Base-by-base conservation (phyloP, 2,888 invertebrate genomes). In the Dynastes hyllus region DNA sequence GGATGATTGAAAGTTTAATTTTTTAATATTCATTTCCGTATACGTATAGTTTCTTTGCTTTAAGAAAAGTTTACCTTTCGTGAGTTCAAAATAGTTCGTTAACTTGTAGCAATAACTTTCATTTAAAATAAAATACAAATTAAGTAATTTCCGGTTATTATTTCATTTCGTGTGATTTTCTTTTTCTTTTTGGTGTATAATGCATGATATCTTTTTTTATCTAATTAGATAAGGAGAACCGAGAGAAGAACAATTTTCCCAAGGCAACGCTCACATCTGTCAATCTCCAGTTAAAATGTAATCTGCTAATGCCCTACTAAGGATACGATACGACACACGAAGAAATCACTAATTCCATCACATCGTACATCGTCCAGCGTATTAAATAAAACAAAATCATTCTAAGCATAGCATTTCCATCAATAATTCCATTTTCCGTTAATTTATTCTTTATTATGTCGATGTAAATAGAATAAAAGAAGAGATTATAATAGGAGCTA, bases 1-100 rank as follows among this genome's bases (percentile, higher is more conserved):
- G 94, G 94, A 93, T 94, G 93, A 94, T 94, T 93, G 93, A 89
- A 89, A 88, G 86, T 86, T 87, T 88, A 88, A 85, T 77, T 81
- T 83, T 70, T 83, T 58, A 22, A 58, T 58, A 6, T 81, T 82
- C 81, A 84, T 83, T 71, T 71, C 50, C 55, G 71, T 73, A 58
- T 73, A 77, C 66, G 78, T 81, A 73, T 78, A 80, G 61, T 80
- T 67, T 55, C 78, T 81, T 79, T 80, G 66, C 69, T 79, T 69
- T 80, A 58, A 45, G 40, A 16, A 6, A 29, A 77, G 6, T 37
- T n/a, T 53, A 13, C 4, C 13, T 53, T 75, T 80, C 75, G 58
- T 78, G 61, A 16, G 65, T 67, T 58, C 70, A 80, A 76, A 63
- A 58, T 78, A 55, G 71, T 27, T 70, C 75, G 50, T 29, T 40